Evolutionary conservation across 1,140 invertebrate genomes (phyloP), one percentile per base, ranked within the genome.

Genomic region (Drosophila ironensis): DNA sequence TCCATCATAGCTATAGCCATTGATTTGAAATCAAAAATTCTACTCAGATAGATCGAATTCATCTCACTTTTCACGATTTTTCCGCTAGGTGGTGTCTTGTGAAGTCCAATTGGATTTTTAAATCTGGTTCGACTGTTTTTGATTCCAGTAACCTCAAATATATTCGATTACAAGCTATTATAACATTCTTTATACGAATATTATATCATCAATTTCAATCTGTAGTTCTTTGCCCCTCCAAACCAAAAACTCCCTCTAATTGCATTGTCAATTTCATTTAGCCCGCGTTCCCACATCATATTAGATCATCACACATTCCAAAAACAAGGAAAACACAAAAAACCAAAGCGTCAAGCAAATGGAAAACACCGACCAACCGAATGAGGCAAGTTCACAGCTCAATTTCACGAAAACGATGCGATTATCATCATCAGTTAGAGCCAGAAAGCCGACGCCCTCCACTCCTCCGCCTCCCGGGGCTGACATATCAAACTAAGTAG

Each of bases 401-500:
- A 75, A 81, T 80, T 75, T 67, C 27, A 70, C 54, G 57, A 73
- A 73, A 70, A 46, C 61, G 66, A 63, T 52, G 66, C 76, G 70
- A 80, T 80, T 80, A 80, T 75, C 27, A 75, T 80, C 75, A 14
- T 12, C 30, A n/a, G n/a, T n/a, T 12, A 33, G 30, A 64, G 53
- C 30, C 27, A 20, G 66, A 52, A 50, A 53, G 24, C 27, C 57
- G 4, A n/a, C 19, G 17, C 6, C 38, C 38, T 19, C 41, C 40
- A 24, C 24, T n/a, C n/a, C 25, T 40, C 44, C 42, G 24, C 19
- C 30, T 22, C 12, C 61, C 51, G 50, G 60, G n/a, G 30, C 8
- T 12, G 30, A 33, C 59, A 77, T 77, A 77, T 77, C 67, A 60
- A 82, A 82, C 67, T 72, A 59, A 72, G 77, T 81, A 82, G 77